These are phyloP conservation scores for Reticulitermes speratus DNA, from an alignment of 1,140 invertebrate species.

Conservation along the genomic window DNA sequence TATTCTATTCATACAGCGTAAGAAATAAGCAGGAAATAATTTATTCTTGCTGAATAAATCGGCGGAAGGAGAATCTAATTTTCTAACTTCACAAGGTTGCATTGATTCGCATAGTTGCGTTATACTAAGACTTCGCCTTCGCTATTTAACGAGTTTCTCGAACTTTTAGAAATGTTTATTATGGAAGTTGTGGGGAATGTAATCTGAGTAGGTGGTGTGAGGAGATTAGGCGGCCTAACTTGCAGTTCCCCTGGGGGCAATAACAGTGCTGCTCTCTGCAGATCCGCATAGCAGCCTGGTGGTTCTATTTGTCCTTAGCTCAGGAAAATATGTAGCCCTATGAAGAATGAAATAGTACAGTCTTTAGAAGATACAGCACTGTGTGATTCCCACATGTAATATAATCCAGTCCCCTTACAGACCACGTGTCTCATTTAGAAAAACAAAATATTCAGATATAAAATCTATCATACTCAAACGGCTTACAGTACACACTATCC, in stretches of 20 bases:
- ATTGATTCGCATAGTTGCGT: background rate
- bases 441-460: no score
- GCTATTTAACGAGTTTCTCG: background rate
- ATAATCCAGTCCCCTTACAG: no score
- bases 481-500: no score
- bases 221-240: background rate
- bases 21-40: background rate
- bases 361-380: no score
- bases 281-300: background rate
- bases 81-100: background rate
- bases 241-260: background rate
- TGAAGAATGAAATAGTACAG: no score
- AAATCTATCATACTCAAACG: no score
- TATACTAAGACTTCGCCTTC: background rate
- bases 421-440: no score
- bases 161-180: constrained; percentile 8
- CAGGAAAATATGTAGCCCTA: no score
- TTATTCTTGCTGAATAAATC: background rate
- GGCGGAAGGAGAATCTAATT: background rate
- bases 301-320: background rate
- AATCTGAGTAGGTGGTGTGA: background rate
- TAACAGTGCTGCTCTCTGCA: background rate
- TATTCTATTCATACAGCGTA: no score
- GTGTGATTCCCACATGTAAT: no score
- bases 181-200: background rate